Percentiles rank a stretch among this genome's conserved stretches.
Evolutionary conservation across 2,888 invertebrate genomes (phyloP).

Genomic region (Thecocarcelia acutangulata): DNA sequence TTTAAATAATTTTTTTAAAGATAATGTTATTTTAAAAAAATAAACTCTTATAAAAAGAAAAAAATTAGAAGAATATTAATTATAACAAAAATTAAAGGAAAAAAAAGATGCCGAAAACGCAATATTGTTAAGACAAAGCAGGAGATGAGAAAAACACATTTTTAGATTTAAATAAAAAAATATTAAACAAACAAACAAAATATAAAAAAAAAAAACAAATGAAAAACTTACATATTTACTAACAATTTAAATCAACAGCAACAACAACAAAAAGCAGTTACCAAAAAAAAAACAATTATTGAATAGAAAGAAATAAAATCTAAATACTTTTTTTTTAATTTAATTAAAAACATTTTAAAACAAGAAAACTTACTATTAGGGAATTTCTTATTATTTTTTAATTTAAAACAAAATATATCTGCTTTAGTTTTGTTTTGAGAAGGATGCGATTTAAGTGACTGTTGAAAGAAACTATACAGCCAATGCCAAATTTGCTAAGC

Average conservation of each 20-base stretch:
- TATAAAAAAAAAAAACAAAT: constrained; percentile 17
- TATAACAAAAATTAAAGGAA: constrained; percentile 45
- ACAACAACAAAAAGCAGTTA: constrained; percentile 66
- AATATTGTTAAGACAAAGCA: constrained; percentile 66
- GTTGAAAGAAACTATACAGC: neutral
- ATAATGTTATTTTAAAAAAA: constrained; percentile 68
- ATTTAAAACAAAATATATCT: constrained; percentile 9
- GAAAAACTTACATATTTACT: constrained; percentile 52
- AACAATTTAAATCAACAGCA: constrained; percentile 50
- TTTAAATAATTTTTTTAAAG: constrained; percentile 28
- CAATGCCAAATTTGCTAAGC: no score
- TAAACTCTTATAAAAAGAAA: constrained; percentile 26
- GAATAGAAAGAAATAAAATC: constrained; percentile 36
- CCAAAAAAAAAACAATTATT: constrained; percentile 62
- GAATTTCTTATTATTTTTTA: constrained; percentile 20
- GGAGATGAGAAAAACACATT: constrained; percentile 35
- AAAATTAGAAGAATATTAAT: constrained; percentile 58
- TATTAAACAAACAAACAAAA: constrained; percentile 27
- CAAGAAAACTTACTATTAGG: constrained; percentile 30
- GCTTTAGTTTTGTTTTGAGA: neutral
- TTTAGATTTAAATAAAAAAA: constrained; percentile 48
- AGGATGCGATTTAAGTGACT: neutral
- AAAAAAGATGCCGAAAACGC: constrained; percentile 50
- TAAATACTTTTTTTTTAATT: constrained; percentile 34
- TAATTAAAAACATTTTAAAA: constrained; percentile 27